Evolutionary conservation across 2,113 vertebrate species (phyloP), one percentile per base, ranked within the genome.

Genomic region (Epinephelus fuscoguttatus): DNA sequence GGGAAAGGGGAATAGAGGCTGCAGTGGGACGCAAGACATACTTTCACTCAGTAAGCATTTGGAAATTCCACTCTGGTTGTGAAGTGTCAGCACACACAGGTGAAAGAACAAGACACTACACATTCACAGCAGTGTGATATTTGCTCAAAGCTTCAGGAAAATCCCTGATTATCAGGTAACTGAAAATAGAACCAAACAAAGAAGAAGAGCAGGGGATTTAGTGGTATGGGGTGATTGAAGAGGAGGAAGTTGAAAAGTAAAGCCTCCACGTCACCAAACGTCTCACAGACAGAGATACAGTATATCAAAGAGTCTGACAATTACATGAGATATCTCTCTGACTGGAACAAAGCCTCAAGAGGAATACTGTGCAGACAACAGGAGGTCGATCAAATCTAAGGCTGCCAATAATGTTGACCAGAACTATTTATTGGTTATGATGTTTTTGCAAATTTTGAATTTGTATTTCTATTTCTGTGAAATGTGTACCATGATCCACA

Each of bases 51-150:
- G 23, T 55, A 70, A 83, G 75, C 23, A 50, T 74, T 83, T 62
- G 64, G 81, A 82, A 84, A 82, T 81, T 82, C 70, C 75, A 70
- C 30, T 59, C 17, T 37, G 25, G 0, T 64, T 47, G 70, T 6
- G 17, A 47, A 42, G 18, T 0, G 17, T 21, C 9, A 53, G 52
- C 56, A 55, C 23, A 45, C 14, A 71, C 72, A 80, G 77, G 78
- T 78, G 66, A 1, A 67, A 49, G 14, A 77, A 27, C 21, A 30
- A 59, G 2, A 25, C 10, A 6, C 23, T 3, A 5, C 23, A 67
- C 52, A 30, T 53, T 55, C 23, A 30, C 40, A 25, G 21, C 14
- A 33, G 30, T 37, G n/a, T 42, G 40, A 19, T n/a, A 50, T 9
- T 19, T 55, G 12, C 2, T 40, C 1, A 17, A 50, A 47, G 18